Evolutionary conservation across 2,113 vertebrate species (phyloP), one percentile per base, ranked within the genome.

Genomic region (Apteryx mantelli): DNA sequence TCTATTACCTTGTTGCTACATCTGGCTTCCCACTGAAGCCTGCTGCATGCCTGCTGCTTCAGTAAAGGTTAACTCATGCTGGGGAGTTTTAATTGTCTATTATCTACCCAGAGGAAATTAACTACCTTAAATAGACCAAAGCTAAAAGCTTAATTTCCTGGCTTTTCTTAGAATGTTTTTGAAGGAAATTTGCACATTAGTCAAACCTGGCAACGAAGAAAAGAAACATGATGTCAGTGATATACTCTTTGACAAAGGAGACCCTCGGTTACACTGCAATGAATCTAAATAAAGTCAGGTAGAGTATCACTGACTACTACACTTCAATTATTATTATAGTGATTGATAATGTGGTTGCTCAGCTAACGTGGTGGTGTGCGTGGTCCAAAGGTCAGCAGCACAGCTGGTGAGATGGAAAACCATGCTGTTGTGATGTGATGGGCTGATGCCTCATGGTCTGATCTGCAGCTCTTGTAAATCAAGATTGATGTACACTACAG

Each of bases 381-480:
- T 70, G 85, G 75, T 91, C 89, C 91, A 86, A 95, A 95, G 86
- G 86, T 92, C 89, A 97, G 70, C 10, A n/a, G 89, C 97, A 80
- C 92, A 94, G 91, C 85, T 83, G 91, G 85, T 76, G 86, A 94
- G 86, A 80, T 92, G 79, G 74, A 93, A 92, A 90, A 80, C 55
- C 60, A 42, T 64, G 73, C 76, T 88, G 48, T 65, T 76, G 77
- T 84, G 61, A 92, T 76, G 85, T 22, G 42, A 82, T 76, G 78
- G 36, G 56, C 77, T 95, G 71, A 63, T 82, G 85, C 63, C 38
- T 93, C 24, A 34, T 69, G 66, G 34, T 73, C 78, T 85, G 74
- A 85, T 73, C 58, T 42, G 19, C 40, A 74, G 34, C 18, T 89
- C 64, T 78, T 74, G 63, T 89, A 89, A 95, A 92, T 66, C 63